These are phyloP conservation scores for Temnothorax longispinosus DNA, from an alignment of 1,140 invertebrate genomes.

Conservation along the genomic window DNA sequence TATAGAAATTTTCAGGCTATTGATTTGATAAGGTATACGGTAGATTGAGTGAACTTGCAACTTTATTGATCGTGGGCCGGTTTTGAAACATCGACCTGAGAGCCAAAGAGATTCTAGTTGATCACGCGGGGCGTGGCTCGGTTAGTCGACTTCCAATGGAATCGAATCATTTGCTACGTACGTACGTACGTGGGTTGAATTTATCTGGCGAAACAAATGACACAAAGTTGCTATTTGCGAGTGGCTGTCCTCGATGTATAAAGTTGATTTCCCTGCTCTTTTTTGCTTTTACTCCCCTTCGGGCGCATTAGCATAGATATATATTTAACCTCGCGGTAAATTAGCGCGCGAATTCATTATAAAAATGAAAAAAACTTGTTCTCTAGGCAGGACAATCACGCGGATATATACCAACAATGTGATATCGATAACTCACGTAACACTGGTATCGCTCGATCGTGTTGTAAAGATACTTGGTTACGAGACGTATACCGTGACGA, in stretches of 20 bases:
- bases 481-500: background rate
- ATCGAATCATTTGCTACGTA: constrained; percentile 24
- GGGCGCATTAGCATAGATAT: background rate
- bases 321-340: background rate
- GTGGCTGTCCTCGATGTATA: background rate
- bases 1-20: background rate
- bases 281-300: background rate
- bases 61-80: background rate
- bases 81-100: constrained; percentile 11
- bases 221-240: constrained; percentile 5
- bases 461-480: constrained; percentile 12
- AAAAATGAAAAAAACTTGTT: constrained; percentile 18
- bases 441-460: background rate
- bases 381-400: background rate
- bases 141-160: constrained; percentile 44
- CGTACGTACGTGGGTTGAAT: constrained; percentile 35
- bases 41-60: background rate
- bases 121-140: constrained; percentile 29
- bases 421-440: constrained; percentile 20
- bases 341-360: background rate
- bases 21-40: background rate
- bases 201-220: constrained; percentile 12
- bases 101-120: constrained; percentile 26
- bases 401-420: background rate
- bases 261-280: background rate